phyloP scores from a whole-genome alignment of 2,888 invertebrate genomes.

The Noctuana brunneofusca region DNA sequence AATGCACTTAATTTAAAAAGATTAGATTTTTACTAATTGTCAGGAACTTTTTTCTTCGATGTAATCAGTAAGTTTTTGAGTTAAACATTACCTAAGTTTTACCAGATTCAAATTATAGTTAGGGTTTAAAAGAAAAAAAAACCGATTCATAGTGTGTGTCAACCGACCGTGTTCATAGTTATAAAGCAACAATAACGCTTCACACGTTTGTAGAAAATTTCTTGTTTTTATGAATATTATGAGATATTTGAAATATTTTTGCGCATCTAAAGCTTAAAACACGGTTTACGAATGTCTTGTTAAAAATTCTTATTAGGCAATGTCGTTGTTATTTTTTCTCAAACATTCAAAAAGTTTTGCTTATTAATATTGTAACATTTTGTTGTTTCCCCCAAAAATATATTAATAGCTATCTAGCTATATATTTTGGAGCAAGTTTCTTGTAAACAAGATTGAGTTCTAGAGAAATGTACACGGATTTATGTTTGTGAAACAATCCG shows the following conservation, averaged over 20 bases:
- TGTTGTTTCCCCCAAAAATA: neutral
- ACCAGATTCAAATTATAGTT: too few species aligned
- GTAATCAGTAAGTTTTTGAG: neutral
- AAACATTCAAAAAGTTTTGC: neutral
- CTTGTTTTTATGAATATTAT: neutral
- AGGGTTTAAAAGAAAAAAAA: too few species aligned
- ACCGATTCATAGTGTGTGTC: too few species aligned
- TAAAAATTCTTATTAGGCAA: neutral
- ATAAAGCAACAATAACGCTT: too few species aligned
- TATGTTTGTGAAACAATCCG: constrained; percentile 45
- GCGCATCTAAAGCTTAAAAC: neutral
- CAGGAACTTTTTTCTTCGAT: neutral
- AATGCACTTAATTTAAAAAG: constrained; percentile 41
- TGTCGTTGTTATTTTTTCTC: neutral
- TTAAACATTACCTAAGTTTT: too few species aligned
- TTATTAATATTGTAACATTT: neutral
- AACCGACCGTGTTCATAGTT: too few species aligned
- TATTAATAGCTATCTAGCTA: constrained; percentile 1
- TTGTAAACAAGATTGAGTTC: constrained; percentile 29
- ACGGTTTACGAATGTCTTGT: neutral
- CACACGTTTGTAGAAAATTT: too few species aligned
- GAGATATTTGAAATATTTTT: neutral
- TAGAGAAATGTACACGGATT: constrained; percentile 32
- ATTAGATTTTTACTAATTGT: constrained; percentile 10
- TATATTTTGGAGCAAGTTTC: constrained; percentile 22